Evolutionary conservation across 2,113 vertebrate species (phyloP).

Genomic region (Rhipidura dahli): DNA sequence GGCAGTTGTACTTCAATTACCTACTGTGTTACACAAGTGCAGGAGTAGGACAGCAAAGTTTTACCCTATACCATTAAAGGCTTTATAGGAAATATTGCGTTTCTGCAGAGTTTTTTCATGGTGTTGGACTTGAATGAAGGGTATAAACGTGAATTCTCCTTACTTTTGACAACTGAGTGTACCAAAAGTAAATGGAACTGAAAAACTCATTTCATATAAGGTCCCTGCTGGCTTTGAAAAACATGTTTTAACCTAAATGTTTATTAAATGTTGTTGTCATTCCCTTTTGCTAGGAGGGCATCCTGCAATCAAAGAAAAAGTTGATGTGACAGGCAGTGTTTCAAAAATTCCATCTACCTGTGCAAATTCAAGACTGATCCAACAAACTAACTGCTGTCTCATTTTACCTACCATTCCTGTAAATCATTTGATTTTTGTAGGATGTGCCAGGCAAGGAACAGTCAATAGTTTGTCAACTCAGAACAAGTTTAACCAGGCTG

Average conservation of each 20-base stretch:
- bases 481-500: not conserved
- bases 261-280: not conserved
- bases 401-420: not conserved
- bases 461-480: not conserved
- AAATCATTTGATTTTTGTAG: not conserved
- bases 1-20: constrained; percentile 75
- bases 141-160: not conserved
- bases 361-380: not conserved
- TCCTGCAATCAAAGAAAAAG: not conserved
- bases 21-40: constrained; percentile 48
- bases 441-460: not conserved
- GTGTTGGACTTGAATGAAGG: not conserved
- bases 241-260: not conserved
- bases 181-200: not conserved
- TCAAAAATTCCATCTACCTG: not conserved
- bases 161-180: not conserved
- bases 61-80: constrained; percentile 2
- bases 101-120: not conserved
- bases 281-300: not conserved
- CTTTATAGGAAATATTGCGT: not conserved
- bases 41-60: constrained; percentile 66
- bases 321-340: not conserved
- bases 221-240: not conserved
- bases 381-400: not conserved
- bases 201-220: constrained; percentile 12